These are phyloP conservation scores for Sminthurides aquaticus DNA, from an alignment of 2,888 invertebrate genomes.

Conservation along the genomic window DNA sequence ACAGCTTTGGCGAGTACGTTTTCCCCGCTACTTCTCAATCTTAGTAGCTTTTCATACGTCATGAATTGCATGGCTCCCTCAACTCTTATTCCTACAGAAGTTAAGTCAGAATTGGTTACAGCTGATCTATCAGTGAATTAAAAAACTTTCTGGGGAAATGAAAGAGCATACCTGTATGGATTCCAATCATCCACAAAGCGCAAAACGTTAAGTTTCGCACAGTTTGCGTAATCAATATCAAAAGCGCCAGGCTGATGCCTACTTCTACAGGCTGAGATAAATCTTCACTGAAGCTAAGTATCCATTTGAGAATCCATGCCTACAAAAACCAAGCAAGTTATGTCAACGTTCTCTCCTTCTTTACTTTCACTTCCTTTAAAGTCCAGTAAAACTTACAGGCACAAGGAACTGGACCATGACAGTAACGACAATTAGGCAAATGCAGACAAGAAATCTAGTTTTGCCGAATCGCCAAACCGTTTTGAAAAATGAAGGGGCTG, in stretches of 20 bases:
- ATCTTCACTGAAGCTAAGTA: constrained; percentile 38
- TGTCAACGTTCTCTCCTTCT: too few relatives aligned
- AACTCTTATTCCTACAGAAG: constrained; percentile 42
- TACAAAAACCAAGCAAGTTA: too few relatives aligned
- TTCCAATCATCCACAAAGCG: constrained; percentile 44
- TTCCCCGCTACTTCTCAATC: constrained; percentile 46
- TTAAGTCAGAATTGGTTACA: not conserved
- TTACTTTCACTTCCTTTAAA: too few relatives aligned
- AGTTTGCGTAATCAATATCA: constrained; percentile 45
- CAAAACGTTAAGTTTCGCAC: constrained; percentile 45
- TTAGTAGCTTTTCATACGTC: constrained; percentile 48
- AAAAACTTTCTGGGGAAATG: not conserved
- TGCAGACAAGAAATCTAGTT: constrained; percentile 46
- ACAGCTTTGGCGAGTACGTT: constrained; percentile 48
- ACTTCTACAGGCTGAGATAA: constrained; percentile 41
- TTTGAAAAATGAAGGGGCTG: constrained; percentile 46
- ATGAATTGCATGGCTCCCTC: constrained; percentile 45
- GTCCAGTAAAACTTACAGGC: constrained; percentile 49
- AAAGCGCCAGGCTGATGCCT: constrained; percentile 44
- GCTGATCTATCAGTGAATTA: too few relatives aligned
- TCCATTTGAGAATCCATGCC: constrained; percentile 35
- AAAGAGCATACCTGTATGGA: constrained; percentile 41
- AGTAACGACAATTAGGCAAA: constrained; percentile 45
- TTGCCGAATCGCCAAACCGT: constrained; percentile 46
- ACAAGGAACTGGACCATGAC: constrained; percentile 47